Evolutionary conservation across 2,888 invertebrate genomes (phyloP), one percentile per base, ranked within the genome.

Genomic region (Torymus texanus): DNA sequence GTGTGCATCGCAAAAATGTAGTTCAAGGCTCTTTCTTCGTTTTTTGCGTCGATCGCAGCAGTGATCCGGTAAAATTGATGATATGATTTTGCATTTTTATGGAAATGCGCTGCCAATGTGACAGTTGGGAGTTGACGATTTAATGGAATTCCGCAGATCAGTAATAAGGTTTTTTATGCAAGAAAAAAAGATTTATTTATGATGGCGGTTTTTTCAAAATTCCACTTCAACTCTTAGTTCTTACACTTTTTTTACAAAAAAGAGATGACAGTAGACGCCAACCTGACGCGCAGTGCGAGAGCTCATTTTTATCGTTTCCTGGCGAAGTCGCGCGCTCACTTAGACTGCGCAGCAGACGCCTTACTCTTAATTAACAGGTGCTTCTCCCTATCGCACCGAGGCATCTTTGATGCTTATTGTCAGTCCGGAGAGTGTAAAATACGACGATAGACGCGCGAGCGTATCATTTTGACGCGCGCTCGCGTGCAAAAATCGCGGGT

Each of bases 381-480:
- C 41, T 51, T 41, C 41, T 51, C 4, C 51, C 59, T 81, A 81
- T 78, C 79, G 70, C 59, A 58, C 62, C 62, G 68, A 16, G 56
- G 63, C 41, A 81, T 81, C 81, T 77, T 73, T 67, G 75, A 79
- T 78, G 81, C 75, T 81, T 79, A 81, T 77, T 81, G 77, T 81
- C 75, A 77, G 81, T 72, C 18, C 61, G 24, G 68, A 65, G 59
- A 72, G 72, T 79, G 77, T 72, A 79, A 79, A 67, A 78, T 75
- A 79, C 62, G 74, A 77, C 66, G 77, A 80, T 80, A 68, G 73
- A 77, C 73, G 76, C 29, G 66, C 67, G 41, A 21, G 66, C 72
- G 68, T 76, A 80, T 80, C 76, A 76, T 80, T 80, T 68, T 53
- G 76, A 24, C 56, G 73, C 24, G 59, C 70, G 80, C 65, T 51